A percentile compares a stretch with the other conserved stretches of the same genome.
phyloP scores from a whole-genome alignment of 2,888 invertebrate species.

The Thymelicus lineola region DNA sequence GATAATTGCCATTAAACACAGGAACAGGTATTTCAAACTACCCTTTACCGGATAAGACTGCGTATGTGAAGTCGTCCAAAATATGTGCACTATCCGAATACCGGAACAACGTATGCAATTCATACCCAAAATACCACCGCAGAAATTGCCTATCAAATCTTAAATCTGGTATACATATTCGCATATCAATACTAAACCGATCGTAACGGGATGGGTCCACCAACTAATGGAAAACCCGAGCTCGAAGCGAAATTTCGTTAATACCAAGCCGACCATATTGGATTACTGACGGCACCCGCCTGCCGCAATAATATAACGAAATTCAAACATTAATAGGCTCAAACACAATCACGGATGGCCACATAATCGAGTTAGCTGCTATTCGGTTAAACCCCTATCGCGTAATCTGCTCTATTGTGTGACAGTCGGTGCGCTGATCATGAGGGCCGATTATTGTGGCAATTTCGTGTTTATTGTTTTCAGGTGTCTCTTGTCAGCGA shows the following conservation, averaged over 20 bases:
- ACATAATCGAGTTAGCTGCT: conserved; percentile 84
- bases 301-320: conserved; percentile 82
- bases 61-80: no score
- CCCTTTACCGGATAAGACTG: no score
- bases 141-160: conserved; percentile 2
- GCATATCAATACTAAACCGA: conserved; percentile 26
- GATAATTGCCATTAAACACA: background rate
- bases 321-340: conserved; percentile 84
- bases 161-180: conserved; percentile 7
- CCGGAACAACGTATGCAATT: background rate
- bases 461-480: conserved; percentile 82
- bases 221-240: conserved; percentile 53
- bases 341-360: conserved; percentile 84
- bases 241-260: conserved; percentile 69
- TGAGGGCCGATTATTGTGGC: conserved; percentile 82
- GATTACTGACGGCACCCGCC: conserved; percentile 71
- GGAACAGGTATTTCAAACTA: background rate
- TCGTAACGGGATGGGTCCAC: conserved; percentile 40
- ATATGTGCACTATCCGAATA: no score
- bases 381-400: conserved; percentile 82
- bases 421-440: conserved; percentile 77
- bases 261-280: conserved; percentile 70
- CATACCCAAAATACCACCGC: background rate
- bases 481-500: conserved; percentile 72
- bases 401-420: conserved; percentile 82